Percentiles rank a stretch among this genome's conserved stretches.
phyloP scores from a whole-genome alignment of 1,140 invertebrate species.

The Ceratitis capitata region DNA sequence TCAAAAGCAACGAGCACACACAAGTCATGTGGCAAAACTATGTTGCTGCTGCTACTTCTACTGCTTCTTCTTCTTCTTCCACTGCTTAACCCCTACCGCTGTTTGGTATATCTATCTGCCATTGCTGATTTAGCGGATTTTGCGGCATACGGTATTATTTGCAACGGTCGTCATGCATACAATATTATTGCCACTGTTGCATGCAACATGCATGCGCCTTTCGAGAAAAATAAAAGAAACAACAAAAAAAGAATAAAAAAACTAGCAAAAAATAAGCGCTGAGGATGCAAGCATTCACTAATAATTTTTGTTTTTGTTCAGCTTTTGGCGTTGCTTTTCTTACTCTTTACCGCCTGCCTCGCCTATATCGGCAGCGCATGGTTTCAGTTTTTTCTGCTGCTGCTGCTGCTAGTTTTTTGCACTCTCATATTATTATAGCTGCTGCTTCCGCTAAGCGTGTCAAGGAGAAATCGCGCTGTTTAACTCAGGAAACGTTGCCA shows the following conservation, averaged over 20 bases:
- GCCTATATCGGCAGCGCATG: too few species aligned
- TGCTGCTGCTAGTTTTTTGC: not conserved
- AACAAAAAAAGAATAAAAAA: not conserved
- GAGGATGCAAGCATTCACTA: too few species aligned
- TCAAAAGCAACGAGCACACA: too few species aligned
- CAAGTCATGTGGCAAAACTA: too few species aligned
- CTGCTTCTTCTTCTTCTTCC: not conserved
- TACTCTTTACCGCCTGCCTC: too few species aligned
- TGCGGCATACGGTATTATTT: constrained; percentile 4
- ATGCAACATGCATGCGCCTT: constrained; percentile 16
- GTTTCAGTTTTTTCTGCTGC: not conserved
- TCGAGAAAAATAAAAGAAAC: not conserved
- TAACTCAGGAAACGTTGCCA: not conserved
- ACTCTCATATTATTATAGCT: not conserved
- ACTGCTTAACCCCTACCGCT: not conserved
- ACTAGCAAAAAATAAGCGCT: too few species aligned
- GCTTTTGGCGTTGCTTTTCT: not conserved
- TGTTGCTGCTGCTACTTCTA: not conserved
- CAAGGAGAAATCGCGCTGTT: constrained; percentile 14
- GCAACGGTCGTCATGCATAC: constrained; percentile 13
- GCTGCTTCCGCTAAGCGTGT: constrained; percentile 9
- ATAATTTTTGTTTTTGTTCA: not conserved
- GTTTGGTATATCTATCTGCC: not conserved
- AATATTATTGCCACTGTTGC: constrained; percentile 30
- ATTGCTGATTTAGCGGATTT: constrained; percentile 1